These are phyloP conservation scores for Bubalus kerabau DNA, from an alignment of 2,113 vertebrate species.

Conservation along the genomic window DNA sequence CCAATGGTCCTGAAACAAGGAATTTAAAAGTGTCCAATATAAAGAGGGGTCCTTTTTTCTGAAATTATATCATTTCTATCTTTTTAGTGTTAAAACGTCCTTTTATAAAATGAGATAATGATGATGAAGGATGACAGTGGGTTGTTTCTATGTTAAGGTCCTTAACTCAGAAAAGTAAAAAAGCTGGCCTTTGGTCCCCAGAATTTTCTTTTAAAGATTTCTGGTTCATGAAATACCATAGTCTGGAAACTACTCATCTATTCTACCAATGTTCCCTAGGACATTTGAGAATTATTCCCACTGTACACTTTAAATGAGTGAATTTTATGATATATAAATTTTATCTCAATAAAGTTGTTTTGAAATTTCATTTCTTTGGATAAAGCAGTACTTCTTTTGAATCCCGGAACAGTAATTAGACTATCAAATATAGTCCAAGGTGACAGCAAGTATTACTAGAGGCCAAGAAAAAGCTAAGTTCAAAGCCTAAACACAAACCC, in stretches of 20 bases:
- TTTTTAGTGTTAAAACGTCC: constrained; percentile 54
- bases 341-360: constrained; percentile 26
- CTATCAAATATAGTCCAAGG: neutral
- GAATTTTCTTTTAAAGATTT: constrained; percentile 47
- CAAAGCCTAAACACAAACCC: neutral
- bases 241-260: constrained; percentile 4
- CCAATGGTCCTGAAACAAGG: constrained; percentile 18
- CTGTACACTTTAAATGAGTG: neutral
- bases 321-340: constrained; percentile 15
- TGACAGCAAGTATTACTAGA: neutral
- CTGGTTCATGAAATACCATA: constrained; percentile 31
- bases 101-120: constrained; percentile 43
- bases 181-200: neutral
- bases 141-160: constrained; percentile 20
- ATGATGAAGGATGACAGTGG: neutral
- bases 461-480: neutral
- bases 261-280: neutral
- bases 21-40: constrained; percentile 28
- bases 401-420: neutral
- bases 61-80: constrained; percentile 5
- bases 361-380: neutral
- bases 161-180: constrained; percentile 41
- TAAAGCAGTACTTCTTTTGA: constrained; percentile 31
- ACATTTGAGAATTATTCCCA: constrained; percentile 15
- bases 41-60: constrained; percentile 1